Percentiles rank a stretch among this genome's conserved stretches.
phyloP scores from a whole-genome alignment of 30 jellyfish, hydroid and myxozoan species.

The Pseudorhiza aurosa region DNA sequence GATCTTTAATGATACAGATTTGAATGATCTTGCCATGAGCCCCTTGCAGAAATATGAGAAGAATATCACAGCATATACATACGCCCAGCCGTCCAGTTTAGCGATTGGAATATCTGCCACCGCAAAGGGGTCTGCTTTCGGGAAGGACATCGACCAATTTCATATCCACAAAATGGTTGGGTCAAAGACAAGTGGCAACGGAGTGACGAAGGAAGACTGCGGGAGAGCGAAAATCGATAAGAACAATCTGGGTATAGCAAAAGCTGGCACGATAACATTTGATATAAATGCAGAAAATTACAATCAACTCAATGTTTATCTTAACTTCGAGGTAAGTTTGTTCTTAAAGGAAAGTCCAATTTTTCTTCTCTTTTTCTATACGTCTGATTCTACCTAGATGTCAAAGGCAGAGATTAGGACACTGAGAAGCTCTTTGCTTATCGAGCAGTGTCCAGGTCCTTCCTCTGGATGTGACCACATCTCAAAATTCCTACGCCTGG shows the following conservation, averaged over 20 bases:
- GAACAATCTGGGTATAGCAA: neutral
- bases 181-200: neutral
- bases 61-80: neutral
- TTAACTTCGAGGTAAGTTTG: neutral
- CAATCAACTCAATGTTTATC: neutral
- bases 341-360: neutral
- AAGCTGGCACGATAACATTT: neutral
- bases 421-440: too few species aligned
- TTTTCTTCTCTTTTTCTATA: too few species aligned
- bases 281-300: neutral
- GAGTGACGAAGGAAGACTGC: neutral
- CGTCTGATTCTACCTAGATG: too few species aligned
- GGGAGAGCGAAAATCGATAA: neutral
- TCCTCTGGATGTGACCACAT: too few species aligned
- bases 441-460: too few species aligned
- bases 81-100: neutral
- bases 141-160: neutral
- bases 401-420: too few species aligned
- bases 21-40: neutral
- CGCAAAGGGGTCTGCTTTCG: neutral
- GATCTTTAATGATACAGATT: neutral
- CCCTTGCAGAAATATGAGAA: neutral
- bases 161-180: neutral
- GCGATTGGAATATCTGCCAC: conserved; percentile 5
- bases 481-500: too few species aligned